Base-by-base conservation (phyloP, 2,888 invertebrate species). In the Gastracanthus pulcherrimus region DNA sequence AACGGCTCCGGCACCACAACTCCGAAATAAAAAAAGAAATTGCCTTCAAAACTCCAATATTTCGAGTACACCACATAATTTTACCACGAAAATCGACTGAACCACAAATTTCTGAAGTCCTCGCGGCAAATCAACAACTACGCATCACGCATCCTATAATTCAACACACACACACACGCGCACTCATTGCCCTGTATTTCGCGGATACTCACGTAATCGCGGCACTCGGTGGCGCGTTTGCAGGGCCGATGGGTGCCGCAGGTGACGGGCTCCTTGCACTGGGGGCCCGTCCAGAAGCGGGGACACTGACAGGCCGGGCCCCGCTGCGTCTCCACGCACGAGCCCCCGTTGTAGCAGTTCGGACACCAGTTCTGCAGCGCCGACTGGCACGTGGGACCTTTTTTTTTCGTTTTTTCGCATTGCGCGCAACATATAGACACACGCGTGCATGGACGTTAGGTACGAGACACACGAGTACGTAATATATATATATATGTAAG, bases 171-270 rank as follows among this genome's bases (percentile, higher is more conserved):
- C n/a, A n/a, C n/a, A n/a, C n/a, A n/a, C n/a, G n/a, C n/a, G n/a
- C n/a, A n/a, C n/a, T n/a, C n/a, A n/a, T n/a, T n/a, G n/a, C n/a
- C n/a, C n/a, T n/a, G n/a, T n/a, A n/a, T n/a, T n/a, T 23, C 13
- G 41, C 31, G 36, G 51, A 60, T 86, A 94, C 95, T 95, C 92
- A 95, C 95, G 88, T 93, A 93, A 89, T 95, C 94, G 84, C 92
- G 92, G 91, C 95, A 96, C 86, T 92, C 88, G 82, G 91, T 88
- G 81, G 94, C 94, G 92, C 95, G 94, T 85, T 91, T 89, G 88
- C 95, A 96, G 77, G 95, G 95, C 34, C 82, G 67, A 85, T 90
- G 90, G 86, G 93, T 91, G 58, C 87, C 87, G 86, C 92, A 92
- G 69, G 89, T 90, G 81, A 89, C 86, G 78, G 87, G 88, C 55